Evolutionary conservation across 2,797 vertebrate genomes (phyloP).

Genomic region (Tiaroga cobitis): DNA sequence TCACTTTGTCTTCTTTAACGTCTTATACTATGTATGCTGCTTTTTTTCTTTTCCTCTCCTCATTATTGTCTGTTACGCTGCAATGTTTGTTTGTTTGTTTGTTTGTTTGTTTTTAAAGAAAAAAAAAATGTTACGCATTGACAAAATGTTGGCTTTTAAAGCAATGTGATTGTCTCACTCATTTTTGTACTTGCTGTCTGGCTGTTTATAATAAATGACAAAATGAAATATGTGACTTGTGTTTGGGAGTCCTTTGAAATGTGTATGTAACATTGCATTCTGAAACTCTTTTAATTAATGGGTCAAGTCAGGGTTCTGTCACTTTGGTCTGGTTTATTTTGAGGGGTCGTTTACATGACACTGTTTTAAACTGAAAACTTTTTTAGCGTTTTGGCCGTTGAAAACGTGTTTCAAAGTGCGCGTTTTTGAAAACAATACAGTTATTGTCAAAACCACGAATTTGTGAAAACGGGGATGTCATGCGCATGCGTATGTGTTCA

Average conservation of each 20-base stretch:
- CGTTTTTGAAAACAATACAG: not conserved
- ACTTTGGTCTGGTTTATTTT: not conserved
- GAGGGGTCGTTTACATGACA: not conserved
- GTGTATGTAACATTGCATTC: not conserved
- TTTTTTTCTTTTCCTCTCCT: constrained; percentile 56
- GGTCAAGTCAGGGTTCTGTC: not conserved
- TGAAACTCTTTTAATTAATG: not conserved
- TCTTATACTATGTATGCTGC: constrained; percentile 12
- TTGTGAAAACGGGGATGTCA: not conserved
- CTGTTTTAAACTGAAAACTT: not conserved
- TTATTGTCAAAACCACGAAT: not conserved
- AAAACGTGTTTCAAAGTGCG: not conserved
- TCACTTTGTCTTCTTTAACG: not conserved
- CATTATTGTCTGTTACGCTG: constrained; percentile 48
- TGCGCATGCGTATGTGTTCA: too few species aligned
- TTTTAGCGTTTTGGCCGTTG: not conserved
- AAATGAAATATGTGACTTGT: not conserved
- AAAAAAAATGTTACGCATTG: not conserved
- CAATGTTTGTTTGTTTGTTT: constrained; percentile 7
- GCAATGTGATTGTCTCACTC: constrained; percentile 10
- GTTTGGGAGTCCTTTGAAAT: not conserved
- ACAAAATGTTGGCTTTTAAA: constrained; percentile 18
- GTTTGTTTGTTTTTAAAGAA: not conserved
- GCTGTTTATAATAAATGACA: constrained; percentile 46
- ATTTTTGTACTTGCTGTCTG: constrained; percentile 51